phyloP scores from a whole-genome alignment of 1,140 invertebrate species.

The Parapsyche elsis region DNA sequence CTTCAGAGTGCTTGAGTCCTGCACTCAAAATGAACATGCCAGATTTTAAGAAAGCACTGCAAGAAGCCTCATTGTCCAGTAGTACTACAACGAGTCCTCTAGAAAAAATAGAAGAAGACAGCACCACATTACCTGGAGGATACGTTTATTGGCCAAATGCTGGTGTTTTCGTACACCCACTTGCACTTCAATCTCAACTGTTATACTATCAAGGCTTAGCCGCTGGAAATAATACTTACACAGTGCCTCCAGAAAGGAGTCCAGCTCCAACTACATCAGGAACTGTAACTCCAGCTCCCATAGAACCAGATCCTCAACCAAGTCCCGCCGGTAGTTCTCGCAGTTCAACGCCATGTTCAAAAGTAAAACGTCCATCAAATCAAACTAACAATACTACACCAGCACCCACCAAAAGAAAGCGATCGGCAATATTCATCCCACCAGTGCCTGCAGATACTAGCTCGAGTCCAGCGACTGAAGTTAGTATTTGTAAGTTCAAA shows the following conservation, averaged over 20 bases:
- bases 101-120: conserved; percentile 50
- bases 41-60: conserved; percentile 53
- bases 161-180: conserved; percentile 77
- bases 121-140: conserved; percentile 59
- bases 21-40: conserved; percentile 52
- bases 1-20: conserved; percentile 50
- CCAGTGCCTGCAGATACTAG: conserved; percentile 78
- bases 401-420: conserved; percentile 75
- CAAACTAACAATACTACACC: conserved; percentile 58
- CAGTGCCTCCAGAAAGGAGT: conserved; percentile 53
- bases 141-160: conserved; percentile 78
- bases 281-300: conserved; percentile 59
- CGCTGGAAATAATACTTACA: conserved; percentile 62
- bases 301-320: conserved; percentile 60
- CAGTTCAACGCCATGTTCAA: conserved; percentile 59
- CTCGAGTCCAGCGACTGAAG: conserved; percentile 78
- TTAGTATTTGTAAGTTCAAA: conserved; percentile 93
- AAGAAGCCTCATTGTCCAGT: conserved; percentile 39
- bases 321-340: conserved; percentile 51
- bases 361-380: conserved; percentile 57
- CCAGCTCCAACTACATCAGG: conserved; percentile 58
- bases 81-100: conserved; percentile 33
- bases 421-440: conserved; percentile 84
- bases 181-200: conserved; percentile 77
- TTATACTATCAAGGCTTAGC: conserved; percentile 80